Base-by-base conservation (phyloP, 1,140 invertebrate species). In the Aphaenogaster ashmeadi region DNA sequence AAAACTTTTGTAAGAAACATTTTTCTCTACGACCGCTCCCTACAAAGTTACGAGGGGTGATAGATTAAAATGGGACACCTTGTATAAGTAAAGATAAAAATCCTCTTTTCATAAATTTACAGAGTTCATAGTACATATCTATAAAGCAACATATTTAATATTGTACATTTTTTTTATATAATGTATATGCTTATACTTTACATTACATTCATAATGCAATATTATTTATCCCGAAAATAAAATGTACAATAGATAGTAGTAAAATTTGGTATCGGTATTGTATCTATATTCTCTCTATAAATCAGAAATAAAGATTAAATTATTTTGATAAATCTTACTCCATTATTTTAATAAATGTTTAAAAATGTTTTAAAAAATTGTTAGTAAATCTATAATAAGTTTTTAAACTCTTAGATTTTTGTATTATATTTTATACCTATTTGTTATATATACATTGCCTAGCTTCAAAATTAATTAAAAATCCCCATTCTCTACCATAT, bases 391-490 rank as follows among this genome's bases (percentile, higher is more conserved):
- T 3, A n/a, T n/a, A n/a, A n/a, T n/a, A 62, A 21, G 3, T 64
- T 44, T 62, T n/a, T 3, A 36, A 60, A 56, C 15, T 44, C n/a
- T 56, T 21, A 3, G 1, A 52, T 27, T 6, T 47, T 36, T 36
- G 2, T 6, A 33, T 44, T 27, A 4, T 78, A 36, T 78, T 13
- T 78, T 1, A 47, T 21, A 36, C 64, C 21, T 50, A 8, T 27
- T 27, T 27, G 27, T 27, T 27, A 27, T 27, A 11, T 62, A 13
- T 44, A 0, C n/a, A 7, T 36, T 38, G 8, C n/a, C 2, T 13
- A 54, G 18, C 9, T 74, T 50, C 1, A 44, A 47, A 74, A 15
- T 60, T 50, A 84, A 58, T 60, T 74, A 58, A 84, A 50, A 83
- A 47, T 36, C 41, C 36, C 3, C 54, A 15, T 18, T 74, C 15